Conservation (phyloP, 1,140 invertebrate species). For the Gyrodactylus bullatarudis region DNA sequence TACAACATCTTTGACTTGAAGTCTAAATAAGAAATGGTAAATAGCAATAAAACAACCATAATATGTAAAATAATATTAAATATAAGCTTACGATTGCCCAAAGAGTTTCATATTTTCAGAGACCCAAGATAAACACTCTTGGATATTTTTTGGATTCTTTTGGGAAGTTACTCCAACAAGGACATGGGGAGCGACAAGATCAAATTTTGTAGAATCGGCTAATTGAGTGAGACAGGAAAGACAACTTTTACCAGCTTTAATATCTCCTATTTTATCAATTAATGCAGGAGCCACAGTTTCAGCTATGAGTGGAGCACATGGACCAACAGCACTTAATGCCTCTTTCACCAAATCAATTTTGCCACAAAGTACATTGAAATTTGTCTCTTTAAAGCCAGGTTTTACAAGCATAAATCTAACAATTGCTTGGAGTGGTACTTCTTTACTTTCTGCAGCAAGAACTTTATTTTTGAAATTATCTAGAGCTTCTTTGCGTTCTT, state of each 20-base stretch:
- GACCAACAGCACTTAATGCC: not conserved
- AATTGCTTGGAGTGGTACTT: not conserved
- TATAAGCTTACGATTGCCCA: not conserved
- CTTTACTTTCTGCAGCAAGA: not conserved
- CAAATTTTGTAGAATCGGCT: not conserved
- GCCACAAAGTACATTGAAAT: not conserved
- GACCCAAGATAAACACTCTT: not conserved
- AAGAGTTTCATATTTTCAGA: not conserved
- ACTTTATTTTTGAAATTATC: not conserved
- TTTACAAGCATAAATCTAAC: not conserved
- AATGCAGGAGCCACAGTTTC: not conserved
- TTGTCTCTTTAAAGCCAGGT: not conserved
- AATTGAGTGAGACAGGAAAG: not conserved
- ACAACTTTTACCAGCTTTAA: not conserved
- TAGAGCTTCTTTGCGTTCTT: not conserved
- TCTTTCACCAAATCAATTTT: constrained; percentile 4
- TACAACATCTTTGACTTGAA: constrained; percentile 3
- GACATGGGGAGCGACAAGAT: not conserved
- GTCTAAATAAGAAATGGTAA: not conserved
- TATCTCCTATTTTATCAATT: constrained; percentile 3
- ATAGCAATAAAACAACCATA: not conserved
- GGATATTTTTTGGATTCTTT: not conserved
- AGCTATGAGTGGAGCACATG: not conserved
- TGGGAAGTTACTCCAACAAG: not conserved
- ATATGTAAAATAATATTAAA: not conserved